A percentile compares a stretch with the other conserved stretches of the same genome.
Conservation (phyloP, 2,113 vertebrate species). For the Ellobius talpinus region DNA sequence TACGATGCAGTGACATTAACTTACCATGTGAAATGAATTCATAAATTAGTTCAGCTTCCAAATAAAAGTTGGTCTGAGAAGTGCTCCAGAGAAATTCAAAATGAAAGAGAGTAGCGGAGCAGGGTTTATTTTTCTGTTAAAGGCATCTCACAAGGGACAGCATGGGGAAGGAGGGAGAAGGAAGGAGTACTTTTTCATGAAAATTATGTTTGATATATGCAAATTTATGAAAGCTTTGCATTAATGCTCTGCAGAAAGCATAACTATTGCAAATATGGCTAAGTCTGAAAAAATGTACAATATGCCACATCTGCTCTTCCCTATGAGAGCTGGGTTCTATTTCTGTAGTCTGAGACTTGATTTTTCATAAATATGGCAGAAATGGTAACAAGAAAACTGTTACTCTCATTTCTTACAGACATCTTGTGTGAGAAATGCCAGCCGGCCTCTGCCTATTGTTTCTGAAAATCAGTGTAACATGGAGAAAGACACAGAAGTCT, state of each 20-base stretch:
- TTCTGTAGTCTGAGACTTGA: neutral
- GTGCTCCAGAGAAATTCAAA: neutral
- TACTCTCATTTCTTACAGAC: neutral
- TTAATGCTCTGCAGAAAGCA: neutral
- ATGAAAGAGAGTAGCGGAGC: neutral
- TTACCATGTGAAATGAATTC: neutral
- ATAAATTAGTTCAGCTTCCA: neutral
- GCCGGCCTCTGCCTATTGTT: too few species aligned
- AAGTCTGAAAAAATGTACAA: too few species aligned
- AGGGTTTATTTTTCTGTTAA: neutral
- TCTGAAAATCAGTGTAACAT: neutral
- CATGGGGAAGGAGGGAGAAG: neutral
- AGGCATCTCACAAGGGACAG: neutral
- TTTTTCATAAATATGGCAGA: neutral
- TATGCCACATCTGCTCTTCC: neutral
- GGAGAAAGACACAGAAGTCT: neutral
- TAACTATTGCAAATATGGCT: neutral
- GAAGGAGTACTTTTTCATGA: neutral
- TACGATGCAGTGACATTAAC: neutral
- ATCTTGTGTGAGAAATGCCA: neutral
- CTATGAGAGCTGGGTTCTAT: neutral
- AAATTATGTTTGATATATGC: neutral
- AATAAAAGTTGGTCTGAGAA: neutral
- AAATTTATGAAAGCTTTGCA: neutral
- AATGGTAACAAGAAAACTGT: neutral